These are phyloP conservation scores for Danio rerio DNA, from an alignment of 2,113 vertebrate genomes.

Conservation along the genomic window GRCz12tu NC_133187.1:40930001-40930500, in stretches of 20 bases:
- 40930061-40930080: constrained; percentile 66
- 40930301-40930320: too few relatives aligned
- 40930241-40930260: constrained; percentile 58
- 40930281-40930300: too few relatives aligned
- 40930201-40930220: constrained; percentile 53
- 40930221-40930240: constrained; percentile 56
- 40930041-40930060: constrained; percentile 66
- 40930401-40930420: constrained; percentile 54
- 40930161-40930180: constrained; percentile 46
- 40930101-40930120: constrained; percentile 60
- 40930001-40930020: constrained; percentile 59
- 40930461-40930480: constrained; percentile 68
- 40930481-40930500: constrained; percentile 63
- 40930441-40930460: constrained; percentile 64
- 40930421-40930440: constrained; percentile 61
- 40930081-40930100: constrained; percentile 65
- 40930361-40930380: constrained; percentile 65
- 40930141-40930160: constrained; percentile 60
- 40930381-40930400: constrained; percentile 55
- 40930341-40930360: constrained; percentile 30
- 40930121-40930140: constrained; percentile 52
- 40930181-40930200: constrained; percentile 59
- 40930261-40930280: too few relatives aligned
- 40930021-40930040: constrained; percentile 64
- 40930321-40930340: too few relatives aligned